Conservation (phyloP, 2,797 vertebrate genomes). For the Dipus sagitta region DNA sequence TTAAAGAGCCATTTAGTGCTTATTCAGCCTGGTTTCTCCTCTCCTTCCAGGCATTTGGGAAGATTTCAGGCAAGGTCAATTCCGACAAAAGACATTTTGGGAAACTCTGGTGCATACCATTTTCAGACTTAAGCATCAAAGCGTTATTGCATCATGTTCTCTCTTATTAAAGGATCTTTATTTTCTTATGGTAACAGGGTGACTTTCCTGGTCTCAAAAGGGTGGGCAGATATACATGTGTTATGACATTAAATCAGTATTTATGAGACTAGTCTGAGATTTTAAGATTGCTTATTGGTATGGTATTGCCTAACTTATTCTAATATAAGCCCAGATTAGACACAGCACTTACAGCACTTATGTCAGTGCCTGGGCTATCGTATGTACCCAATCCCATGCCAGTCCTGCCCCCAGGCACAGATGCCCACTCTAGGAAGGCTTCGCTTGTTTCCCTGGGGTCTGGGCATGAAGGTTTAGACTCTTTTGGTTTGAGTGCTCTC, state of each 20-base stretch:
- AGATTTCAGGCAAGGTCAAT: neutral
- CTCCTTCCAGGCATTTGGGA: neutral
- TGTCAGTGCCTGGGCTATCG: neutral
- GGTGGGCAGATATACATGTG: neutral
- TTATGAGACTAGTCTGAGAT: neutral
- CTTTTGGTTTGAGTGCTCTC: neutral
- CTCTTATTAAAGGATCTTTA: neutral
- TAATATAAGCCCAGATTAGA: neutral
- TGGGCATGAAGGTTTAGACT: neutral
- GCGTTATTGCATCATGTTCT: neutral
- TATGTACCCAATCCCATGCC: neutral
- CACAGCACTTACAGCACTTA: neutral
- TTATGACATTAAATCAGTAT: neutral
- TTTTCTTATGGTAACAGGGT: neutral
- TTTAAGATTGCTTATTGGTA: neutral
- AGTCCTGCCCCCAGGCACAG: neutral
- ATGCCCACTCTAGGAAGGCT: neutral
- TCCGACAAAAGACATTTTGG: neutral
- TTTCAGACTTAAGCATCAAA: neutral
- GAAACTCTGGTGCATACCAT: rapidly evolving
- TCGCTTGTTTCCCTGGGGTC: neutral
- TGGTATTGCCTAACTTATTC: neutral
- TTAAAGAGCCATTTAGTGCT: neutral
- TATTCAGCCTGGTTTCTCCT: neutral
- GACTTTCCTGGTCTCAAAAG: neutral